Evolutionary conservation across 2,888 invertebrate genomes (phyloP), one percentile per base, ranked within the genome.

Genomic region (Coecobrya sp.): DNA sequence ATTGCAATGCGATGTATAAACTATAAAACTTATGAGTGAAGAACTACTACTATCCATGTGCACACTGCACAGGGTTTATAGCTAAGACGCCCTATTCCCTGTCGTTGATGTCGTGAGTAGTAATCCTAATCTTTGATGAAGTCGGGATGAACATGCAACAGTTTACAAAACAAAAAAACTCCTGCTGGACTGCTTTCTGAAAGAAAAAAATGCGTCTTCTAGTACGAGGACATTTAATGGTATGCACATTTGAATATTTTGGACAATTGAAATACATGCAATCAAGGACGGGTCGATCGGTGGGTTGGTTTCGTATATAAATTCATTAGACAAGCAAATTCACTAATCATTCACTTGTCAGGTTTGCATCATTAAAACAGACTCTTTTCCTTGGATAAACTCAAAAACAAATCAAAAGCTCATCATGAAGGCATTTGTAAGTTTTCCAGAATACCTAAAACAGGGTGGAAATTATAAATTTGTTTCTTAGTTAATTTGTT

Each of bases 401-500:
- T 22, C 42, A 68, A 36, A 62, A 86, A n/a, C 79, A 76, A 76
- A 10, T 45, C 91, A 87, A 86, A 79, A 36, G 36, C 52, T 73
- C 92, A 92, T 36, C 79, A 93, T 93, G 93, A 86, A 93, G 76
- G 81, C 86, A 55, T 81, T 89, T 19, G 93, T 93, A 90, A 93
- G 93, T 93, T 89, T 79, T 36, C 73, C 79, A 45, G 11, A 85
- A 13, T 84, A 79, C 19, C 52, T 65, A 70, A n/a, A 30, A 49
- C 10, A 36, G 52, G 52, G 25, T 76, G 73, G 62, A 65, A 81
- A 81, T n/a, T n/a, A n/a, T n/a, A n/a, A n/a, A 79, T 19, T 22
- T 42, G 36, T 79, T 59, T 88, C 73, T 2, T 76, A 8, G 19
- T 79, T 81, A 30, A 13, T 27, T 49, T 73, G 70, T 70, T 86